phyloP scores from a whole-genome alignment of 2,888 invertebrate species.

The Tiphia femorata region DNA sequence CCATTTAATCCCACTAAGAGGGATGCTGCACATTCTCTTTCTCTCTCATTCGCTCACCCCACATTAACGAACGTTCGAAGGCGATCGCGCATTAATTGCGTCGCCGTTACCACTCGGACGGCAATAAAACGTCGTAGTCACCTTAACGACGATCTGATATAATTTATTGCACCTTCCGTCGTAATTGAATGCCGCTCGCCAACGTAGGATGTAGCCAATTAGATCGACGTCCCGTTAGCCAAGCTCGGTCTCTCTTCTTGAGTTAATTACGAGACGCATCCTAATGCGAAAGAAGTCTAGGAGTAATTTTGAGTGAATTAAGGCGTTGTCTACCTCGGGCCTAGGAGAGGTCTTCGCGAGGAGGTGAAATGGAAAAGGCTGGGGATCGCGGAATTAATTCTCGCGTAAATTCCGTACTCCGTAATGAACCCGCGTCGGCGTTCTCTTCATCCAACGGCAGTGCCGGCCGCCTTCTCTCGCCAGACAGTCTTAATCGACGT shows the following conservation, averaged over 20 bases:
- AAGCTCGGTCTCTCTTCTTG: no score
- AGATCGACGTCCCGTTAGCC: constrained; percentile 19
- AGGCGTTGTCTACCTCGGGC: no score
- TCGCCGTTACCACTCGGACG: constrained; percentile 21
- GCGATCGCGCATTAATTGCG: constrained; percentile 36
- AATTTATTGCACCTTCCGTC: constrained; percentile 34
- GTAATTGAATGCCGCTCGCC: constrained; percentile 32
- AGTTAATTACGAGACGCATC: no score
- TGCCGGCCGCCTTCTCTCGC: no score
- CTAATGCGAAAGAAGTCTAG: no score
- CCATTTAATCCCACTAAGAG: constrained; percentile 27
- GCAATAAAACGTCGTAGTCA: constrained; percentile 33
- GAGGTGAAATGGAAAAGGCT: no score
- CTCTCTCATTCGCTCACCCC: no score
- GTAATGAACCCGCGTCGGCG: constrained; percentile 17
- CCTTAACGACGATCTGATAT: constrained; percentile 30
- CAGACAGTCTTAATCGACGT: constrained; percentile 31
- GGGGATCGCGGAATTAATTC: no score
- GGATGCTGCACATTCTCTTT: no score
- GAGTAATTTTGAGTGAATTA: no score
- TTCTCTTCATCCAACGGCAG: background rate
- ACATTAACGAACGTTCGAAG: no score
- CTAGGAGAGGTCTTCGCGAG: no score
- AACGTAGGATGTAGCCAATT: constrained; percentile 34
- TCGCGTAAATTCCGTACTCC: constrained; percentile 19